Evolutionary conservation across 2,797 vertebrate genomes (phyloP).

Genomic region (Molothrus ater): DNA sequence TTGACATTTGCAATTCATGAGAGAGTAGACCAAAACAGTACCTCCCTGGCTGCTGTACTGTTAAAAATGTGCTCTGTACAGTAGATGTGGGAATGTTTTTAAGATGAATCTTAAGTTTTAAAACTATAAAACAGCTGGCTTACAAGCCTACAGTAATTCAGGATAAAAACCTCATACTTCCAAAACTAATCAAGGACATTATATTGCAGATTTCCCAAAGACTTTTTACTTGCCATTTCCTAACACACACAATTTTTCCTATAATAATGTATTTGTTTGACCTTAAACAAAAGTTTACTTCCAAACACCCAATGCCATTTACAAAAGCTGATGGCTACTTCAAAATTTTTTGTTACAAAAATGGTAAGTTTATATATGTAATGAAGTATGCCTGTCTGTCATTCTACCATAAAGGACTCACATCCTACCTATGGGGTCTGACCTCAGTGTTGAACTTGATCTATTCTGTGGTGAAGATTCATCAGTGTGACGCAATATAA

Average conservation of each 20-base stretch:
- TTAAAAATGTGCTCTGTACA: conserved; percentile 35
- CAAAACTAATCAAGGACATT: conserved; percentile 19
- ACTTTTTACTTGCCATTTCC: conserved; percentile 23
- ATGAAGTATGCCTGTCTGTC: conserved; percentile 2
- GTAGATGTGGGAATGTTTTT: conserved; percentile 36
- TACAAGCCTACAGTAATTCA: conserved; percentile 21
- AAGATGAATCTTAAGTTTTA: conserved; percentile 25
- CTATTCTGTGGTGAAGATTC: conserved; percentile 40
- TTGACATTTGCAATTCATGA: background rate
- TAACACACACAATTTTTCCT: background rate
- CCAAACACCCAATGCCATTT: conserved; percentile 30
- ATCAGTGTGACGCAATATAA: conserved; percentile 47
- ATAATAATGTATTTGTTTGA: conserved; percentile 13
- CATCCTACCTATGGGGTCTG: conserved; percentile 36
- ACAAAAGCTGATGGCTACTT: conserved; percentile 42
- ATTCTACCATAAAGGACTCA: conserved; percentile 18
- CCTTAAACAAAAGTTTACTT: conserved; percentile 41
- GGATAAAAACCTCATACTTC: conserved; percentile 30
- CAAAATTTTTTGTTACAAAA: conserved; percentile 56
- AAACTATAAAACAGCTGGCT: conserved; percentile 35
- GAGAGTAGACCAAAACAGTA: background rate
- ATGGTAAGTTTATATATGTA: background rate
- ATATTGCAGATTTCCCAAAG: conserved; percentile 19
- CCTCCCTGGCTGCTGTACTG: background rate
- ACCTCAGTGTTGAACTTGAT: conserved; percentile 31